phyloP scores from a whole-genome alignment of 2,113 vertebrate species.

The Pyrgilauda ruficollis region DNA sequence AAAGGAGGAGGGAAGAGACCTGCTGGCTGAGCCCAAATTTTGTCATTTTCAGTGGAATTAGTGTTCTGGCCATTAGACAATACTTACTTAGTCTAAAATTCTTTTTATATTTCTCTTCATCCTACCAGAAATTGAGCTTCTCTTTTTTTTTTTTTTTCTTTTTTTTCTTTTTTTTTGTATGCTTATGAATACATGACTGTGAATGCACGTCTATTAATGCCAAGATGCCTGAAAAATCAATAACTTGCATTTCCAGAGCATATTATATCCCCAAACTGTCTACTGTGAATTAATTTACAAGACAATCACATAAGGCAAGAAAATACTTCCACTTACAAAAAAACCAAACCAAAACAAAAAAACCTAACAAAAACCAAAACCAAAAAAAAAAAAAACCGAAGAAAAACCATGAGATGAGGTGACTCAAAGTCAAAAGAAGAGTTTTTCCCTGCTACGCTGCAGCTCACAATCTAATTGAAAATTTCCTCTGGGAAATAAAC shows the following conservation, averaged over 20 bases:
- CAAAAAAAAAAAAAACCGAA: not conserved
- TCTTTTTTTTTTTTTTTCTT: too few species aligned
- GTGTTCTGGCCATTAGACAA: not conserved
- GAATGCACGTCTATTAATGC: not conserved
- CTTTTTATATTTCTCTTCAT: not conserved
- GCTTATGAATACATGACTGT: not conserved
- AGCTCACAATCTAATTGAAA: conserved; percentile 8
- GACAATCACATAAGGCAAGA: not conserved
- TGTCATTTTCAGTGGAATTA: not conserved
- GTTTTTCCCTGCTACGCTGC: not conserved
- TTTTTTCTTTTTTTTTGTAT: not conserved
- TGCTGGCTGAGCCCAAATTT: not conserved
- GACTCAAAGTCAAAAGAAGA: not conserved
- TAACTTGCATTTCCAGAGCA: not conserved
- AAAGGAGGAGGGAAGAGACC: not conserved
- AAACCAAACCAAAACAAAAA: not conserved
- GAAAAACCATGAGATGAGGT: not conserved
- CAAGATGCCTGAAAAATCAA: not conserved
- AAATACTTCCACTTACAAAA: not conserved
- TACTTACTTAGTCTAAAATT: not conserved
- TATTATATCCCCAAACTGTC: not conserved
- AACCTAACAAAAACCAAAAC: not conserved
- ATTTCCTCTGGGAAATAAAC: not conserved
- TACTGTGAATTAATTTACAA: not conserved
- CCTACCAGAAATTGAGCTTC: not conserved